Conservation (phyloP, 1,140 invertebrate genomes). For the Megalopta genalis region DNA sequence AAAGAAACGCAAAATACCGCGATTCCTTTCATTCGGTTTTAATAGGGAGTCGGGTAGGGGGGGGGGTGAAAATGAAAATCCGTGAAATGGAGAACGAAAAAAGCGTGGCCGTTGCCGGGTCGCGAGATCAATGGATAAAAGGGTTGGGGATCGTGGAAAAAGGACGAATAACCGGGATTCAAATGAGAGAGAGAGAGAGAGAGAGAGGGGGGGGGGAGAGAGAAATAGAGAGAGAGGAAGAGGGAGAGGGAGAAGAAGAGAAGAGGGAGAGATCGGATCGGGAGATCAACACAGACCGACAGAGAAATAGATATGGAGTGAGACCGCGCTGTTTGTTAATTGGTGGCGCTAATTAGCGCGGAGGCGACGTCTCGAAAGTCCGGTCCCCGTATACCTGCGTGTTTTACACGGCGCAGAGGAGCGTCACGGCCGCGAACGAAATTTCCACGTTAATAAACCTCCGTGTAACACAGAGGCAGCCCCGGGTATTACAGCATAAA, state of each 20-base stretch:
- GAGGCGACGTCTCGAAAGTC: slow-evolving; percentile 61
- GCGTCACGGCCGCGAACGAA: slow-evolving; percentile 36
- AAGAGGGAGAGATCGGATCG: not conserved
- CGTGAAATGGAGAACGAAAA: slow-evolving; percentile 40
- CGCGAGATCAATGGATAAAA: slow-evolving; percentile 51
- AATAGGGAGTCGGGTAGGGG: slow-evolving; percentile 4
- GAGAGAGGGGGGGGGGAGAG: not conserved
- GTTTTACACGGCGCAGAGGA: slow-evolving; percentile 36
- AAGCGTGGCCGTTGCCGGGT: slow-evolving; percentile 18
- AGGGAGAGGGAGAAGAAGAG: not conserved
- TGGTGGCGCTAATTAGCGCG: slow-evolving; percentile 70
- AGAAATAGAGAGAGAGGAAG: not conserved
- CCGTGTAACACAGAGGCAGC: slow-evolving; percentile 43
- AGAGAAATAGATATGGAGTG: slow-evolving; percentile 15
- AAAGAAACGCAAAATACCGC: not conserved
- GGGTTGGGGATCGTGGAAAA: not conserved
- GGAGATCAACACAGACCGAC: not conserved
- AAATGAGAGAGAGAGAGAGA: not conserved
- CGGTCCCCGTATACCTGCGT: slow-evolving; percentile 49
- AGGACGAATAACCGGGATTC: not conserved
- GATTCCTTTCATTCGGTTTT: slow-evolving; percentile 32
- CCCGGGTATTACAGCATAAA: slow-evolving; percentile 55
- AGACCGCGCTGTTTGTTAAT: slow-evolving; percentile 61
- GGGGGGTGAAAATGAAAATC: slow-evolving; percentile 46
- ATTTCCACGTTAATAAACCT: slow-evolving; percentile 60